These are phyloP conservation scores for Brachionus asplanchnoidis DNA, from an alignment of 1,140 invertebrate genomes.

Conservation along the genomic window DNA sequence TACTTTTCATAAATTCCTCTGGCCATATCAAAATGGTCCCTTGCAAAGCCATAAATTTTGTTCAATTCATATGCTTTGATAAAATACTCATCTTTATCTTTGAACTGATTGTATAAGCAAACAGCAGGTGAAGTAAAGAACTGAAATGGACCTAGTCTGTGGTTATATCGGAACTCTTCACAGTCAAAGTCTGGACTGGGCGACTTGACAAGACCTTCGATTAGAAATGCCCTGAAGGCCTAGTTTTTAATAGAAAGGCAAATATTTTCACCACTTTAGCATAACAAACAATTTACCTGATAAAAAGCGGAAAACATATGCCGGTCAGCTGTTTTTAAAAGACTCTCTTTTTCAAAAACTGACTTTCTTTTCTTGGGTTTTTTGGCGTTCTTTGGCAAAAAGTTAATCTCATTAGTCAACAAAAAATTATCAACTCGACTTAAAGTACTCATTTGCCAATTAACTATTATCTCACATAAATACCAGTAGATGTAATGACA, in stretches of 20 bases:
- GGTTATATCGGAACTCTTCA: slow-evolving; percentile 86
- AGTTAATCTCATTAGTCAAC: slow-evolving; percentile 67
- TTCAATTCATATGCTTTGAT: neutral
- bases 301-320: slow-evolving; percentile 34
- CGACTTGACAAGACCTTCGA: slow-evolving; percentile 68
- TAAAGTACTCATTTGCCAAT: slow-evolving; percentile 83
- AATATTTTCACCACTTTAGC: neutral
- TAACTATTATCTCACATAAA: slow-evolving; percentile 86
- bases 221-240: slow-evolving; percentile 22
- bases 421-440: slow-evolving; percentile 78
- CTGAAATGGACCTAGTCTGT: slow-evolving; percentile 81
- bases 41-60: neutral
- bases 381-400: slow-evolving; percentile 22
- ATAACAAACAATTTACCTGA: neutral
- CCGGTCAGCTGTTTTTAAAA: slow-evolving; percentile 47
- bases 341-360: slow-evolving; percentile 68
- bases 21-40: slow-evolving; percentile 32
- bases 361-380: slow-evolving; percentile 34
- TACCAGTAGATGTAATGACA: slow-evolving; percentile 95
- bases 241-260: neutral
- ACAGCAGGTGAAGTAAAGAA: slow-evolving; percentile 79
- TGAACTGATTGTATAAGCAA: slow-evolving; percentile 77
- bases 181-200: slow-evolving; percentile 82
- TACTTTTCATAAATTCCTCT: slow-evolving; percentile 24
- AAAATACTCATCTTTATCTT: slow-evolving; percentile 45